phyloP scores from a whole-genome alignment of 2,797 vertebrate genomes.

The Thamnophis elegans region DNA sequence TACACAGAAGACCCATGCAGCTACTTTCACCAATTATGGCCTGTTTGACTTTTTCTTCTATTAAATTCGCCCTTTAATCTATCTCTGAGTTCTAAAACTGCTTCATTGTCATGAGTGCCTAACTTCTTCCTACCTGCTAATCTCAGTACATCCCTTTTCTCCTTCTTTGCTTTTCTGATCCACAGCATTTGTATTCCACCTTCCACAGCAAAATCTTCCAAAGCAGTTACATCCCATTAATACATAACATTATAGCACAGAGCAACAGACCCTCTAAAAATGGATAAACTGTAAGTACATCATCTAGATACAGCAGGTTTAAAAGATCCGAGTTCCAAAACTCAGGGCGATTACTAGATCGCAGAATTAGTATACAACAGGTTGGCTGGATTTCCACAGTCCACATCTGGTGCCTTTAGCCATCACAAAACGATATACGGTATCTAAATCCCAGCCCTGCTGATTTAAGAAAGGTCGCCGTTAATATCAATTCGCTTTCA shows the following conservation, averaged over 20 bases:
- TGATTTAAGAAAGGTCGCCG: not conserved
- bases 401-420: not conserved
- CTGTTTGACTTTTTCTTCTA: not conserved
- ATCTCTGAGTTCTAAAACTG: not conserved
- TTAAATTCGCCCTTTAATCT: not conserved
- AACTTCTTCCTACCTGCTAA: not conserved
- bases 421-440: not conserved
- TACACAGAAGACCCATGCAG: not conserved
- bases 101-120: not conserved
- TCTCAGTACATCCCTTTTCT: not conserved
- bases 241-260: not conserved
- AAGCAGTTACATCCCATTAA: not conserved
- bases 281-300: not conserved
- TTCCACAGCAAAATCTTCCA: not conserved
- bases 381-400: not conserved
- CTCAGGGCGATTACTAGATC: not conserved
- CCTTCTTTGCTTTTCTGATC: not conserved
- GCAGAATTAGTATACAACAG: not conserved
- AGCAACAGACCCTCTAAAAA: not conserved
- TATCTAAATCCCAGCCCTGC: not conserved
- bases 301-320: not conserved
- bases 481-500: not conserved
- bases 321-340: not conserved
- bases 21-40: not conserved
- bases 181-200: not conserved